Evolutionary conservation across 2,113 vertebrate genomes (phyloP).

Genomic region (Tychaedon coryphoeus): DNA sequence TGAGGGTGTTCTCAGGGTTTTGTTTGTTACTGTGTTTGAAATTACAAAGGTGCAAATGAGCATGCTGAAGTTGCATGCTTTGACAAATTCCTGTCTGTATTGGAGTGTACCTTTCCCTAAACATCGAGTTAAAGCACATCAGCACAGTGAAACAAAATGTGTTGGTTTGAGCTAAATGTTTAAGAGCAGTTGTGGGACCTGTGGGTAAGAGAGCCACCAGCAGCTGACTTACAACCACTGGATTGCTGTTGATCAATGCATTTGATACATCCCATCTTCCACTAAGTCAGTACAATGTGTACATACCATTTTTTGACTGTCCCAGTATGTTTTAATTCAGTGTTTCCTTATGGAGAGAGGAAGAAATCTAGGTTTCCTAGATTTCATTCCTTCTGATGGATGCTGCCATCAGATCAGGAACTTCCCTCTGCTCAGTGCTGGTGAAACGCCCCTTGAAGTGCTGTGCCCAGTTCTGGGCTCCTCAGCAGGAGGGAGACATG

Average conservation of each 20-base stretch:
- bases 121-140: background rate
- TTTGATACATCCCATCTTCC: background rate
- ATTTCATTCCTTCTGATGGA: background rate
- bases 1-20: background rate
- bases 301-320: background rate
- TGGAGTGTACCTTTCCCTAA: background rate
- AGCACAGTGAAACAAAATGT: background rate
- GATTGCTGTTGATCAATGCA: background rate
- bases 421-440: background rate
- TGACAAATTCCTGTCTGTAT: background rate
- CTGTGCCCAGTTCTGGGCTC: background rate
- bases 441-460: background rate
- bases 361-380: background rate
- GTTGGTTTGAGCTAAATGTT: background rate
- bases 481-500: background rate
- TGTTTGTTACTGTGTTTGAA: background rate
- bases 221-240: background rate
- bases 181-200: background rate
- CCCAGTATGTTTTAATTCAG: rapidly evolving
- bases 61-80: background rate
- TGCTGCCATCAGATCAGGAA: background rate
- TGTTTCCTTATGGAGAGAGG: background rate
- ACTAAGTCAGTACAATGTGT: background rate
- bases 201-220: background rate
- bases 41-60: background rate